A percentile compares a stretch with the other conserved stretches of the same genome.
phyloP scores from a whole-genome alignment of 2,888 invertebrate species.

The Phaedon cochleariae region DNA sequence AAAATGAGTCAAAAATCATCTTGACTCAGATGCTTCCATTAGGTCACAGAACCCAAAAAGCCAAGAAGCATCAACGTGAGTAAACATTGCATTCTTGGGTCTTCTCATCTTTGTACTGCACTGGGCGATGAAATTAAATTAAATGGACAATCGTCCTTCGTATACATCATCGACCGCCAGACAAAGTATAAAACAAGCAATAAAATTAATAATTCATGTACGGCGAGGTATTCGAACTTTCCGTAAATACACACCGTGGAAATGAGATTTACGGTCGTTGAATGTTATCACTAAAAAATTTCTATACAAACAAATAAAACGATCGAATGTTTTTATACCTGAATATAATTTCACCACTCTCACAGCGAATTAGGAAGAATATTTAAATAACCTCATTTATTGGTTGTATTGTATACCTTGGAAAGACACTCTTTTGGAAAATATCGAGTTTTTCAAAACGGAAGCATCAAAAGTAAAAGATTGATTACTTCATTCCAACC shows the following conservation, averaged over 20 bases:
- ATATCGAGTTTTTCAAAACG: too few relatives aligned
- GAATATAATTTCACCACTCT: too few relatives aligned
- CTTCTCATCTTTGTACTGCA: background rate
- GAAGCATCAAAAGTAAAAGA: too few relatives aligned
- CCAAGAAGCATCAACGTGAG: background rate
- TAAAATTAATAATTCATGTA: slow-evolving; percentile 14
- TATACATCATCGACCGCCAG: slow-evolving; percentile 4
- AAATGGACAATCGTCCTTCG: background rate
- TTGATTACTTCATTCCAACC: too few relatives aligned
- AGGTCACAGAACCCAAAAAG: too few relatives aligned
- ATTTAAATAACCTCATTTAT: too few relatives aligned
- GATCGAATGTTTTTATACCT: background rate
- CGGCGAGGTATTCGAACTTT: slow-evolving; percentile 9
- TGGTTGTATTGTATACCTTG: too few relatives aligned
- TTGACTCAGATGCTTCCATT: too few relatives aligned
- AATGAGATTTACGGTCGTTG: background rate
- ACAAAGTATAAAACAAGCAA: slow-evolving; percentile 7
- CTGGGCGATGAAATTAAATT: background rate
- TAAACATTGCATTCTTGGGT: background rate
- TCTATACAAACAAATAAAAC: background rate
- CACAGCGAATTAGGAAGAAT: too few relatives aligned
- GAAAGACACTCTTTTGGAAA: too few relatives aligned
- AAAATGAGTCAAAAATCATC: too few relatives aligned
- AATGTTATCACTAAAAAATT: background rate
- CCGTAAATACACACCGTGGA: slow-evolving; percentile 6